These are phyloP conservation scores for Coregonus sp. DNA, from an alignment of 2,797 vertebrate species.

Conservation along the genomic window DNA sequence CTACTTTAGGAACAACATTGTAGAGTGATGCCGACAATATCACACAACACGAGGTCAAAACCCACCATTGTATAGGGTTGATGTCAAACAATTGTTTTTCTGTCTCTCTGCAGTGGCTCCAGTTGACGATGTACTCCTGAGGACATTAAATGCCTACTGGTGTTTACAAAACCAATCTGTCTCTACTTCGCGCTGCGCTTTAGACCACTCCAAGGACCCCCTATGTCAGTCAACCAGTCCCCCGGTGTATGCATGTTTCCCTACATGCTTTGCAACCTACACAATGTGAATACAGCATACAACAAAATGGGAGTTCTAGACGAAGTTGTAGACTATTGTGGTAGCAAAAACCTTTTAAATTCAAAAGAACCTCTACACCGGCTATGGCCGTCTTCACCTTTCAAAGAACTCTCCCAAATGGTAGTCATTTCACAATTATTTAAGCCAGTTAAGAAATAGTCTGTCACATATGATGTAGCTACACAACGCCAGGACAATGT, in stretches of 20 bases:
- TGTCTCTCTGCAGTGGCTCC: constrained; percentile 83
- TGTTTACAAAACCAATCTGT: constrained; percentile 41
- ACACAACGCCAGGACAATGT: constrained; percentile 33
- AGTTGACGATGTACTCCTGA: constrained; percentile 96
- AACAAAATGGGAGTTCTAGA: neutral
- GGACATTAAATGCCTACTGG: constrained; percentile 7
- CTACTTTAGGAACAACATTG: neutral
- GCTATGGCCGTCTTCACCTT: neutral
- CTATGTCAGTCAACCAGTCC: constrained; percentile 19
- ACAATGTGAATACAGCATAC: neutral
- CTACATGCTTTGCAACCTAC: neutral
- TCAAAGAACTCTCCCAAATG: neutral
- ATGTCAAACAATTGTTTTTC: neutral
- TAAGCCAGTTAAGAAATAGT: neutral
- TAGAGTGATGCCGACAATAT: neutral
- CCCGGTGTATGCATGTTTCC: constrained; percentile 34
- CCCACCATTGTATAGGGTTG: neutral
- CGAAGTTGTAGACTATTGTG: neutral
- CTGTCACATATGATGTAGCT: constrained; percentile 6
- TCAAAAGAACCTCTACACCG: neutral
- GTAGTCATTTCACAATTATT: neutral
- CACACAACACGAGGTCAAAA: neutral
- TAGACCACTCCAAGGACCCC: constrained; percentile 13
- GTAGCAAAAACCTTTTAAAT: constrained; percentile 13
- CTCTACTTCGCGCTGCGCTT: constrained; percentile 18